Conservation (phyloP, 2,113 vertebrate genomes). For the Proterorhinus semilunaris region DNA sequence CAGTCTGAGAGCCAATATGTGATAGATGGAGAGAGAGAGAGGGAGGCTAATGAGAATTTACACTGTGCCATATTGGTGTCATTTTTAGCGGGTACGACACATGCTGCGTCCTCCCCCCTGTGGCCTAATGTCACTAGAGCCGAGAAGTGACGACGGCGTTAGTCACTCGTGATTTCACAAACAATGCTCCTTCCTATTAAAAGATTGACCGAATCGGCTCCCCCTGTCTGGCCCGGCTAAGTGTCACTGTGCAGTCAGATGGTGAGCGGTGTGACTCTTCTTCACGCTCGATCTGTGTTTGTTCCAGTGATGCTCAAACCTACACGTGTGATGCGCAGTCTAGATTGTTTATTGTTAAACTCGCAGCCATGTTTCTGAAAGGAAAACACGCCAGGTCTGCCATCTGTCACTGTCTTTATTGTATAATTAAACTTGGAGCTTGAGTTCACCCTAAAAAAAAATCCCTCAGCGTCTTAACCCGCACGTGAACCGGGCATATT, state of each 20-base stretch:
- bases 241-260: conserved; percentile 46
- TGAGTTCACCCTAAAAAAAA: too few species aligned
- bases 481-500: too few species aligned
- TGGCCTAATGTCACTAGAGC: conserved; percentile 23
- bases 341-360: background rate
- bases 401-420: background rate
- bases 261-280: conserved; percentile 52
- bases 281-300: conserved; percentile 51
- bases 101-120: conserved; percentile 42
- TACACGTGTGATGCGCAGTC: conserved; percentile 29
- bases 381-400: background rate
- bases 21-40: background rate
- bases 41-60: conserved; percentile 8
- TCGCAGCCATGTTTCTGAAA: too few species aligned
- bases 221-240: conserved; percentile 14
- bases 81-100: conserved; percentile 33
- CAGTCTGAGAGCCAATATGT: conserved; percentile 29
- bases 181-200: conserved; percentile 37
- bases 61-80: conserved; percentile 17
- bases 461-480: too few species aligned
- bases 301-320: conserved; percentile 55
- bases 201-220: conserved; percentile 43
- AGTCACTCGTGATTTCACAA: conserved; percentile 49
- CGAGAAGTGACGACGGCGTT: conserved; percentile 37
- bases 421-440: too few species aligned